Percentiles rank a stretch among this genome's conserved stretches.
Evolutionary conservation across 2,113 vertebrate genomes (phyloP).

Genomic region (Nymphicus hollandicus): DNA sequence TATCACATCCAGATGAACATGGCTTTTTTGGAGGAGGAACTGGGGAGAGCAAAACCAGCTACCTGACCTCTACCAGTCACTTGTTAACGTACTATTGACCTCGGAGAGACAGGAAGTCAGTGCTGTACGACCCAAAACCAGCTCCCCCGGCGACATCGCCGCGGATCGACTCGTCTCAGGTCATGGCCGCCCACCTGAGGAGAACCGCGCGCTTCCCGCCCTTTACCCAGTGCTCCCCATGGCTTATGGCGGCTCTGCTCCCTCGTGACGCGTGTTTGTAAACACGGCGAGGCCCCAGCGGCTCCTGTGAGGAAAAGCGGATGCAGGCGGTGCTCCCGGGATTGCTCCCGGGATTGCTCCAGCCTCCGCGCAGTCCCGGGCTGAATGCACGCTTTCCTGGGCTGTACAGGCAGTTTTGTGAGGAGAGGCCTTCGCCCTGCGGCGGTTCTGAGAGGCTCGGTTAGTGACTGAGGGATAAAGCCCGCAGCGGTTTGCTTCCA

Average conservation of each 20-base stretch:
- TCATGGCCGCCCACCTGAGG: not conserved
- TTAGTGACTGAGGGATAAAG: not conserved
- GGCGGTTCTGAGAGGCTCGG: accelerated
- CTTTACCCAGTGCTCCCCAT: conserved; percentile 27
- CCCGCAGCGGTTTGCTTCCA: not conserved
- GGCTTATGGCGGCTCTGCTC: not conserved
- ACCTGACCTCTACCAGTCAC: not conserved
- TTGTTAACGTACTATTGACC: accelerated
- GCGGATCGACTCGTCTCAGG: too few species aligned
- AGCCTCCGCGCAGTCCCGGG: too few species aligned
- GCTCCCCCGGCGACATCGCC: too few species aligned
- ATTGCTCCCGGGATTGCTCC: not conserved
- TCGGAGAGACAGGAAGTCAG: not conserved
- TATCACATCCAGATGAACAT: not conserved
- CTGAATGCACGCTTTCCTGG: too few species aligned
- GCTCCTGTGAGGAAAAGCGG: not conserved
- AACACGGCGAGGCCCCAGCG: conserved; percentile 41
- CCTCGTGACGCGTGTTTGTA: conserved; percentile 71
- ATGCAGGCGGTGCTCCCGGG: not conserved
- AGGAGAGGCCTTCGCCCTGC: not conserved
- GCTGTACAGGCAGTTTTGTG: not conserved
- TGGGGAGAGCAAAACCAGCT: not conserved
- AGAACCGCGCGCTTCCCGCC: not conserved
- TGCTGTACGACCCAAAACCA: not conserved
- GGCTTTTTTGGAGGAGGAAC: not conserved